Conservation (phyloP, 53 echinoderm and acorn worm species). For the Holothuria leucospilota region DNA sequence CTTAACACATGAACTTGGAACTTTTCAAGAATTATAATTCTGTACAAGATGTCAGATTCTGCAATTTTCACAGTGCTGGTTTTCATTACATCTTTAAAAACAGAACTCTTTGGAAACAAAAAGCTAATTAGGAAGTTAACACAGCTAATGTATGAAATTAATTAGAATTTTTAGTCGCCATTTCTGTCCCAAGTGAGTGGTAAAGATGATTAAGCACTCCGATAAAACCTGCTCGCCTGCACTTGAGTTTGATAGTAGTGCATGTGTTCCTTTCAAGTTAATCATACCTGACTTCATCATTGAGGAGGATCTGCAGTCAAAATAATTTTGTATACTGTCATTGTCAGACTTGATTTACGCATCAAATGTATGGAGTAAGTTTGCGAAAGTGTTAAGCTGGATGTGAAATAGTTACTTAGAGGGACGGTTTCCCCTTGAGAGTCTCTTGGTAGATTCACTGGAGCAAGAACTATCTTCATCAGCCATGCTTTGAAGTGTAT, state of each 20-base stretch:
- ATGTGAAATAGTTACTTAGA: neutral
- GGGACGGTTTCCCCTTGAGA: constrained; percentile 10
- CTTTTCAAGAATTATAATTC: too few relatives aligned
- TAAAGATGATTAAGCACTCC: neutral
- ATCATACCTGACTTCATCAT: too few relatives aligned
- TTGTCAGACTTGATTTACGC: constrained; percentile 10
- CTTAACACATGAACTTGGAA: too few relatives aligned
- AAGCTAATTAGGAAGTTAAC: neutral
- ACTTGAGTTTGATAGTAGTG: too few relatives aligned
- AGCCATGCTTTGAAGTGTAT: constrained; percentile 2
- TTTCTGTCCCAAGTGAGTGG: neutral
- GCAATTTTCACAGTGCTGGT: too few relatives aligned
- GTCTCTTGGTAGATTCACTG: neutral
- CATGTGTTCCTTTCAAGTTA: too few relatives aligned
- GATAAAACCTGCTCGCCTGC: too few relatives aligned
- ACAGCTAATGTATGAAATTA: neutral
- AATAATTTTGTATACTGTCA: constrained; percentile 5
- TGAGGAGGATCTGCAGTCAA: constrained; percentile 29
- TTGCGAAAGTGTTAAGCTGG: constrained; percentile 18
- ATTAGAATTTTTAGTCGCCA: neutral
- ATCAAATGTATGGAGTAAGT: neutral
- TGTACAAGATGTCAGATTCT: too few relatives aligned
- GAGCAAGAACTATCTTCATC: constrained; percentile 7
- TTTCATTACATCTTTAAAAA: too few relatives aligned
- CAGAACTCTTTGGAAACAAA: neutral